phyloP scores from a whole-genome alignment of 2,797 vertebrate genomes.

The Hydrocynus forskahlii region DNA sequence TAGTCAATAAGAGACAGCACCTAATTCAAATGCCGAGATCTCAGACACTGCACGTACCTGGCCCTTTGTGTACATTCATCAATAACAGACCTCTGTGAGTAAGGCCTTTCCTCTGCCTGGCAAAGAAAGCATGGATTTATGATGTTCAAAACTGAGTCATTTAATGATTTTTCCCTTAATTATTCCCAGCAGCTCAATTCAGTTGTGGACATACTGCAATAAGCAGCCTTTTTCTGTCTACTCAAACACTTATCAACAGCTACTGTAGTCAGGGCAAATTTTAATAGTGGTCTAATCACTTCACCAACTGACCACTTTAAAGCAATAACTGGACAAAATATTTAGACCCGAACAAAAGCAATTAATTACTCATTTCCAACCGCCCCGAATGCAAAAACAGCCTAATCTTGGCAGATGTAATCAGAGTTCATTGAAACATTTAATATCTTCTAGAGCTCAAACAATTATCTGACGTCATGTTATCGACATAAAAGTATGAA shows the following conservation, averaged over 20 bases:
- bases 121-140: neutral
- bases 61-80: neutral
- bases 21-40: too few species aligned
- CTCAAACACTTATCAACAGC: neutral
- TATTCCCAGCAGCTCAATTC: too few species aligned
- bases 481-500: neutral
- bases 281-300: neutral
- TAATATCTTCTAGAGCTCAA: neutral
- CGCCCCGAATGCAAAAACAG: neutral
- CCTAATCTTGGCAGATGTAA: neutral
- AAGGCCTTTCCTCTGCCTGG: too few species aligned
- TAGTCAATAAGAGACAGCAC: neutral
- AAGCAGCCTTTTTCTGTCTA: neutral
- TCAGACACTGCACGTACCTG: neutral
- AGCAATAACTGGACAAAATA: neutral
- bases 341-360: neutral
- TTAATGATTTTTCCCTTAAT: neutral
- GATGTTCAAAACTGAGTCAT: neutral
- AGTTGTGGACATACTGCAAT: too few species aligned
- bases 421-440: neutral
- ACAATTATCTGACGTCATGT: neutral
- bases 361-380: neutral
- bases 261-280: neutral
- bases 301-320: neutral
- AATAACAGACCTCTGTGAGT: neutral